Percentiles rank a stretch among this genome's conserved stretches.
phyloP scores from a whole-genome alignment of 2,888 invertebrate genomes.

The Tiphia femorata region DNA sequence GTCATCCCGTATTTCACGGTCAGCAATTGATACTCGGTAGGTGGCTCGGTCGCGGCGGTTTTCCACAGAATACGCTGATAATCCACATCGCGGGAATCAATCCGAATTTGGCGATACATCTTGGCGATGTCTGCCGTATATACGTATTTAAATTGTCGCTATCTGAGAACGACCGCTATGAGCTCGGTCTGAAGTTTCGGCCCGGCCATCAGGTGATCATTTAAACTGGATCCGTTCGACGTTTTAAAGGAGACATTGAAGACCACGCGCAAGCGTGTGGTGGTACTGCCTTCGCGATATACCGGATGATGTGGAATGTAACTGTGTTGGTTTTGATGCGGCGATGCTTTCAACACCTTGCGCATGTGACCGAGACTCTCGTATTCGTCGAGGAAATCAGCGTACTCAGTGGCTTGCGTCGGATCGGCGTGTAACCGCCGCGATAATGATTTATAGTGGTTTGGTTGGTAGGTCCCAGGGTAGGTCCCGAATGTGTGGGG shows the following conservation, averaged over 20 bases:
- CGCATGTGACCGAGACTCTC: neutral
- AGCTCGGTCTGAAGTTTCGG: slow-evolving; percentile 14
- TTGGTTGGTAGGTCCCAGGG: too few species aligned
- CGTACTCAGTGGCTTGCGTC: neutral
- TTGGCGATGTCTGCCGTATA: too few species aligned
- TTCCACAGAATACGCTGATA: neutral
- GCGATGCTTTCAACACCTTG: neutral
- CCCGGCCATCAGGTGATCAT: slow-evolving; percentile 2
- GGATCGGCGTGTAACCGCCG: neutral
- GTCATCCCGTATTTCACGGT: slow-evolving; percentile 28
- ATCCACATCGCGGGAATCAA: too few species aligned
- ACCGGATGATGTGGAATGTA: slow-evolving; percentile 11
- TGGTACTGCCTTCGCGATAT: neutral
- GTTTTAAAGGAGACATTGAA: slow-evolving; percentile 9
- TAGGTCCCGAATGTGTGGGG: too few species aligned
- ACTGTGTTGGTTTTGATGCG: neutral
- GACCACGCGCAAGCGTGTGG: slow-evolving; percentile 10
- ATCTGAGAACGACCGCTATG: neutral
- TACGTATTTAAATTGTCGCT: too few species aligned
- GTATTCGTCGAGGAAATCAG: neutral
- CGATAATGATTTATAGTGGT: too few species aligned
- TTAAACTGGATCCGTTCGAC: neutral
- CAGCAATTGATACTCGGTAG: neutral
- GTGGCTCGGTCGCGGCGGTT: slow-evolving; percentile 6
- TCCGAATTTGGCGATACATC: too few species aligned